Conservation (phyloP, 2,113 vertebrate species). For the Nettapus auritus region DNA sequence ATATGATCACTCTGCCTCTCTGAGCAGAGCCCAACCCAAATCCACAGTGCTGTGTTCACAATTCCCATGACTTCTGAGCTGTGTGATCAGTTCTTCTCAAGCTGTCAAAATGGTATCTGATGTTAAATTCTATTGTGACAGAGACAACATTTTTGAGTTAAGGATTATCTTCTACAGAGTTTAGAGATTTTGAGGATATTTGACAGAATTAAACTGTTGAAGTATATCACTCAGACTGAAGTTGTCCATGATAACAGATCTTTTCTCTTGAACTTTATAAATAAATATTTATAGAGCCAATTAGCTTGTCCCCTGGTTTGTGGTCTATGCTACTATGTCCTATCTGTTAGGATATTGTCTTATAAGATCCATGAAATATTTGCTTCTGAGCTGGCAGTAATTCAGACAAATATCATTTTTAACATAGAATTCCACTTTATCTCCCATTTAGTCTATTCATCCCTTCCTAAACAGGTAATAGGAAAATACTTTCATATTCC, state of each 20-base stretch:
- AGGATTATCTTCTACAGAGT: background rate
- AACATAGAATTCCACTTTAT: background rate
- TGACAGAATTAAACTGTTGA: background rate
- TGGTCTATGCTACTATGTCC: background rate
- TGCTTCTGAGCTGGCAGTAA: background rate
- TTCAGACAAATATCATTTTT: background rate
- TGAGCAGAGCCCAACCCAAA: too few species aligned
- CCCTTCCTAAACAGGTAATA: background rate
- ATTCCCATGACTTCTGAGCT: background rate
- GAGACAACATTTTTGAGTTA: background rate
- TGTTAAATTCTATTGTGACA: background rate
- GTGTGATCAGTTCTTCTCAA: background rate
- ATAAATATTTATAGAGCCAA: background rate
- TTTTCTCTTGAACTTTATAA: background rate
- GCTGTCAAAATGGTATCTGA: background rate
- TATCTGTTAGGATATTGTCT: background rate
- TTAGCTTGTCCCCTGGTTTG: background rate
- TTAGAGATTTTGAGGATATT: background rate
- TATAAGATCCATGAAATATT: background rate
- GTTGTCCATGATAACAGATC: background rate
- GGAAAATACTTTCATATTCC: background rate
- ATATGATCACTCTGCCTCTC: fast-evolving
- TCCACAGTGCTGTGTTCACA: background rate
- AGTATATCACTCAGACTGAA: background rate
- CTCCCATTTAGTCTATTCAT: background rate